phyloP scores from a whole-genome alignment of 1,140 invertebrate species.

The Eulimnadia texana region DNA sequence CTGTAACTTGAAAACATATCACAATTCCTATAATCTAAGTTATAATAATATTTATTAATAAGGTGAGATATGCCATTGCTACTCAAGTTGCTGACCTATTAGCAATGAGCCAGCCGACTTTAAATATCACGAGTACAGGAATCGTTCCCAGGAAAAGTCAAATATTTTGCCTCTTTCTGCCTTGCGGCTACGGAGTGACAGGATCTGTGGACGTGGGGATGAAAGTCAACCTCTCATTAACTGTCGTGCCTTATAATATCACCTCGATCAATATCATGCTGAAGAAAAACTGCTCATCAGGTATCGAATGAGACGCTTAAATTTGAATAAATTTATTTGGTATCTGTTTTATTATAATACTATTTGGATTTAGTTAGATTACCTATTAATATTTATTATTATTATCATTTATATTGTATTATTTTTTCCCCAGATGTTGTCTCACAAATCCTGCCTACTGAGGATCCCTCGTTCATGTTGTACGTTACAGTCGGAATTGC shows the following conservation, averaged over 20 bases:
- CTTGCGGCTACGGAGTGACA: constrained; percentile 58
- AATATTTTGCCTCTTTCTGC: constrained; percentile 65
- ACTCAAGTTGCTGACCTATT: background rate
- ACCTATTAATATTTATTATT: background rate
- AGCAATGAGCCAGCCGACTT: constrained; percentile 45
- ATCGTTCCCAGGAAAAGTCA: constrained; percentile 57
- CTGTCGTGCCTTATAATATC: constrained; percentile 35
- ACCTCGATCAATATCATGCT: constrained; percentile 62
- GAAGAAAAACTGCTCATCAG: constrained; percentile 68
- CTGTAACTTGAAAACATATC: constrained; percentile 42
- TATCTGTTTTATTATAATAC: background rate
- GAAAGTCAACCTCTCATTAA: constrained; percentile 60
- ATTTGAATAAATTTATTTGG: constrained; percentile 18
- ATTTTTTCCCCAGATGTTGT: background rate
- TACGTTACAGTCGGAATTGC: constrained; percentile 6
- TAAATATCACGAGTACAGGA: constrained; percentile 68
- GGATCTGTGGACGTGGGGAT: constrained; percentile 71
- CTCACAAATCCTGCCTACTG: background rate
- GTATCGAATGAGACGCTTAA: constrained; percentile 28
- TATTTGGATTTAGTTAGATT: background rate
- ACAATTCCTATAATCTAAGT: background rate
- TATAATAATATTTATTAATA: background rate
- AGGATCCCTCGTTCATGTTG: constrained; percentile 6
- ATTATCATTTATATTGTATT: background rate
- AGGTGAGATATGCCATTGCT: constrained; percentile 11